A percentile compares a stretch with the other conserved stretches of the same genome.
phyloP scores from a whole-genome alignment of 2,888 invertebrate genomes.

The Polymixis lichenea region DNA sequence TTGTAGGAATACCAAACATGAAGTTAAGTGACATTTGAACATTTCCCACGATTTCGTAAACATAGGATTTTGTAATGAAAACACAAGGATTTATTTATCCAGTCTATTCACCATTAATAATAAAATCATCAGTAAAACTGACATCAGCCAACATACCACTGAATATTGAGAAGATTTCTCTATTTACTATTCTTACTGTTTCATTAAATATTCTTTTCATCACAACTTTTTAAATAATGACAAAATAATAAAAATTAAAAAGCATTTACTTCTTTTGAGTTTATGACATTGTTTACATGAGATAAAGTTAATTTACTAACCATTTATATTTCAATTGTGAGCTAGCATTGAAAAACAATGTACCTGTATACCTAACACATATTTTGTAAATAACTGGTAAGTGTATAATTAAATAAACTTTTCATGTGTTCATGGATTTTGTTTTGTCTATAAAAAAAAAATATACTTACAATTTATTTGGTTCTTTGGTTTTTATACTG shows the following conservation, averaged over 20 bases:
- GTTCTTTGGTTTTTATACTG: too few relatives aligned
- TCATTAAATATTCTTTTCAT: too few relatives aligned
- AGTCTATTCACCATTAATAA: background rate
- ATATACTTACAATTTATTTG: background rate
- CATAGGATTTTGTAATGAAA: conserved; percentile 6
- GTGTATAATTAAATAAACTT: background rate
- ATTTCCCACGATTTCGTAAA: conserved; percentile 22
- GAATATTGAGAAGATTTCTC: background rate
- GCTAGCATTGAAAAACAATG: background rate
- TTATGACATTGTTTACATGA: background rate
- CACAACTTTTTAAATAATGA: background rate
- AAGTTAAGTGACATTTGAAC: conserved; percentile 12
- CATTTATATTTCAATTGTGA: background rate
- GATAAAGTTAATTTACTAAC: background rate
- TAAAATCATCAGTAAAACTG: background rate
- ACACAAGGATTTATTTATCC: background rate
- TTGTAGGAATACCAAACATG: conserved; percentile 28
- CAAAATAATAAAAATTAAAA: background rate
- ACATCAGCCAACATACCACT: background rate
- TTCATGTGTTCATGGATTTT: background rate
- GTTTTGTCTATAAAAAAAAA: background rate
- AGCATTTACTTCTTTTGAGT: background rate
- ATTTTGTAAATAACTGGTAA: background rate
- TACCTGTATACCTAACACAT: background rate
- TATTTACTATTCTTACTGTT: background rate